Conservation (phyloP, 2,797 vertebrate species). For the Loriculus beryllinus region DNA sequence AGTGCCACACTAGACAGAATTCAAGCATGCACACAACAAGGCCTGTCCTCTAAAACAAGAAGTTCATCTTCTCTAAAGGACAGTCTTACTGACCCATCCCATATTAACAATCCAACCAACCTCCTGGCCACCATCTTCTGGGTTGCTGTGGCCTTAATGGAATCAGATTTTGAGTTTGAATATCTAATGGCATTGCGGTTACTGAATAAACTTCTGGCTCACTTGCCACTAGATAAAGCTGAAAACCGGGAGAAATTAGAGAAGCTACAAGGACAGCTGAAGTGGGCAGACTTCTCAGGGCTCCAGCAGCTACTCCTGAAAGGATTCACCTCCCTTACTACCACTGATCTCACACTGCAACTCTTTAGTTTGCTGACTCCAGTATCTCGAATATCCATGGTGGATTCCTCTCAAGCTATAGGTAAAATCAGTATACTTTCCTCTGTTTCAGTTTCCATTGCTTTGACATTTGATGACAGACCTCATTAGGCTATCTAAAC, state of each 20-base stretch:
- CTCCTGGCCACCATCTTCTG: constrained; percentile 96
- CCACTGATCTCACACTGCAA: constrained; percentile 93
- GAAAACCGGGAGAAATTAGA: constrained; percentile 96
- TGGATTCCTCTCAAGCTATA: constrained; percentile 94
- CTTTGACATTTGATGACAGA: not conserved
- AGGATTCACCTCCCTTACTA: constrained; percentile 95
- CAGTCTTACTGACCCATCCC: constrained; percentile 86
- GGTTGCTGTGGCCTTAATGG: constrained; percentile 97
- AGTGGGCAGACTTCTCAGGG: constrained; percentile 95
- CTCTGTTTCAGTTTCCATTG: not conserved
- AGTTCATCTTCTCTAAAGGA: constrained; percentile 90
- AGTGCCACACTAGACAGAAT: constrained; percentile 97
- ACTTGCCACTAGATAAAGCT: constrained; percentile 91
- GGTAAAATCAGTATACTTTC: constrained; percentile 72
- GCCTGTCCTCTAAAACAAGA: constrained; percentile 84
- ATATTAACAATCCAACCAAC: constrained; percentile 91
- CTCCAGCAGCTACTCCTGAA: constrained; percentile 95
- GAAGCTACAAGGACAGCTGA: constrained; percentile 95
- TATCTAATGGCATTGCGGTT: constrained; percentile 95
- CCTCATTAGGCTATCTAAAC: not conserved
- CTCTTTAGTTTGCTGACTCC: constrained; percentile 96
- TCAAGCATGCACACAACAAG: constrained; percentile 93
- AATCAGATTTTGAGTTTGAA: constrained; percentile 99
- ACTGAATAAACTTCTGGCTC: constrained; percentile 88
- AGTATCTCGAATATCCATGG: constrained; percentile 91